Conservation (phyloP, 2,113 vertebrate species). For the Xiphophorus hellerii region DNA sequence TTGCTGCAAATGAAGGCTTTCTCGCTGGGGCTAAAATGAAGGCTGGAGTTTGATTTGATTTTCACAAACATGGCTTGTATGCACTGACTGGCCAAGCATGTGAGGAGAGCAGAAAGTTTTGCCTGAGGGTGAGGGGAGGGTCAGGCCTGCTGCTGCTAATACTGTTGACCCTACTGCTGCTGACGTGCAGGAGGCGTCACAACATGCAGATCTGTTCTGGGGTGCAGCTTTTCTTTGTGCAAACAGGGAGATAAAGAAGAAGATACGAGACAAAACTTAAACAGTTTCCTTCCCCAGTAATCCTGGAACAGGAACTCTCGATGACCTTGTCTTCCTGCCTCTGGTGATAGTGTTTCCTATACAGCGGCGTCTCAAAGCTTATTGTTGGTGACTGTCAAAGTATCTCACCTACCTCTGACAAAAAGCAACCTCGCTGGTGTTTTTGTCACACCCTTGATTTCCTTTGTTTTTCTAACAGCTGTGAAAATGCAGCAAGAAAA, state of each 20-base stretch:
- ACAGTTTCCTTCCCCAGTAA: conserved; percentile 36
- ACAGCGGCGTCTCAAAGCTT: conserved; percentile 22
- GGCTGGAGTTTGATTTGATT: conserved; percentile 70
- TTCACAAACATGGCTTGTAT: conserved; percentile 63
- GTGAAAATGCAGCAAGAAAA: conserved; percentile 29
- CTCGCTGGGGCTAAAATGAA: conserved; percentile 40
- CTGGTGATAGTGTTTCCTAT: conserved; percentile 12
- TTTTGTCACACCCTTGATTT: conserved; percentile 17
- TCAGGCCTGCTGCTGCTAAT: conserved; percentile 37
- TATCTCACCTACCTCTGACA: neutral
- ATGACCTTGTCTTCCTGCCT: conserved; percentile 55
- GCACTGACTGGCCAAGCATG: conserved; percentile 58
- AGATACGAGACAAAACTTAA: conserved; percentile 20
- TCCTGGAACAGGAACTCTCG: conserved; percentile 7
- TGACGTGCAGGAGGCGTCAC: neutral
- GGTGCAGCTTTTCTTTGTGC: neutral
- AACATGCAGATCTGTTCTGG: conserved; percentile 3
- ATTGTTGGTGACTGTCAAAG: conserved; percentile 4
- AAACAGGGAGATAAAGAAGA: conserved; percentile 1
- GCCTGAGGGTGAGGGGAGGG: conserved; percentile 51
- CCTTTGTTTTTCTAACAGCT: conserved; percentile 9
- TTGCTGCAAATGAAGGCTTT: conserved; percentile 20
- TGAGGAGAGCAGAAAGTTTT: conserved; percentile 60
- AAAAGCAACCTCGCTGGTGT: conserved; percentile 12
- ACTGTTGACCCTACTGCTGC: conserved; percentile 59